Percentiles rank a stretch among this genome's conserved stretches.
Evolutionary conservation across 1,140 invertebrate genomes (phyloP).

Genomic region (Leptinotarsa texana): DNA sequence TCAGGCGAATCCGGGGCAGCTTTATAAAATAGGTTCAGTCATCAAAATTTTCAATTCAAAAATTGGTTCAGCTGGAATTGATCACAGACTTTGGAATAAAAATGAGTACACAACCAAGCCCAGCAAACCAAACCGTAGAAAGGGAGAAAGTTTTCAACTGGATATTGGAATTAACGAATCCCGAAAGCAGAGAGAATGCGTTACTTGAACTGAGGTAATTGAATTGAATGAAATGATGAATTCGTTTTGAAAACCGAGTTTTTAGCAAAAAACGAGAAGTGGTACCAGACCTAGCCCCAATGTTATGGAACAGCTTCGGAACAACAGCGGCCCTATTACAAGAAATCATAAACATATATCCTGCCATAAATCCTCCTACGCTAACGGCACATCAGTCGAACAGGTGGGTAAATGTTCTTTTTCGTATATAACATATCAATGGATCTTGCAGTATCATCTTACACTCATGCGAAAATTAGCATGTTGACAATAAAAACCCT

Average conservation of each 20-base stretch:
- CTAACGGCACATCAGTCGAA: slow-evolving; percentile 93
- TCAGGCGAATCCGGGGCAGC: too few relatives aligned
- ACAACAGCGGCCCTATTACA: slow-evolving; percentile 95
- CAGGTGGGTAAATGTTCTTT: slow-evolving; percentile 39
- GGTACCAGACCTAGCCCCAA: slow-evolving; percentile 93
- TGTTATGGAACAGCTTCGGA: slow-evolving; percentile 99
- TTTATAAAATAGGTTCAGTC: too few relatives aligned
- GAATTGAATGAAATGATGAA: too few relatives aligned
- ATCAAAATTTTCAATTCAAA: too few relatives aligned
- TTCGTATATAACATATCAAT: too few relatives aligned
- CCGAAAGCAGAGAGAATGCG: slow-evolving; percentile 94
- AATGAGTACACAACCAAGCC: slow-evolving; percentile 34
- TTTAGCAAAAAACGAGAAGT: slow-evolving; percentile 95
- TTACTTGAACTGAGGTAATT: slow-evolving; percentile 83
- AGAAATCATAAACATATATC: slow-evolving; percentile 95
- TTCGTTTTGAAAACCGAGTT: slow-evolving; percentile 3
- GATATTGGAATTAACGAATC: slow-evolving; percentile 94
- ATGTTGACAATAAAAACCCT: too few relatives aligned
- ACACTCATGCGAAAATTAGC: too few relatives aligned
- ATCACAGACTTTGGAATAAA: too few relatives aligned
- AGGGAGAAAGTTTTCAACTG: slow-evolving; percentile 87
- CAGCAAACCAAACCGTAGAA: slow-evolving; percentile 66
- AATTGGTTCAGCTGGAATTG: too few relatives aligned
- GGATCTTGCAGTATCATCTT: too few relatives aligned
- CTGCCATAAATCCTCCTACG: slow-evolving; percentile 95